These are phyloP conservation scores for Mionectes macconnelli DNA, from an alignment of 2,113 vertebrate species.

Conservation along the genomic window DNA sequence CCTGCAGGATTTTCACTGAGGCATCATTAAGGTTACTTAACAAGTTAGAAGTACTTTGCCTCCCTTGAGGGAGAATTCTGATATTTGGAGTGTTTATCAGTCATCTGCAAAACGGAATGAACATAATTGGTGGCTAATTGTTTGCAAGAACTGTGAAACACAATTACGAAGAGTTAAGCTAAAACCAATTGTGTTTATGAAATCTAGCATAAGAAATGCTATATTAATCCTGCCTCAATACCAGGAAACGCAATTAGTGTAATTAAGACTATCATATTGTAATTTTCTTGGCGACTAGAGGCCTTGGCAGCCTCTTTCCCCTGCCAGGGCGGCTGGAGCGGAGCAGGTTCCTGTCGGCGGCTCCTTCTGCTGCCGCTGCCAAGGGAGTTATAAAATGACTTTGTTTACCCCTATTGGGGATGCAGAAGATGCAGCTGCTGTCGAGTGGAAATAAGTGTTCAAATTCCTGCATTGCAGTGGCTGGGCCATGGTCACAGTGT, in stretches of 20 bases:
- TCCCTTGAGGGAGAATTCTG: conserved; percentile 15
- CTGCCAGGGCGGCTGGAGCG: background rate
- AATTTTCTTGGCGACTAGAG: conserved; percentile 27
- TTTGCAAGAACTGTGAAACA: conserved; percentile 53
- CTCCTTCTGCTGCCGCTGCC: background rate
- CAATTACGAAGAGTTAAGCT: conserved; percentile 42
- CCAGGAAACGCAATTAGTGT: conserved; percentile 26
- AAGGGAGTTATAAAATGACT: background rate
- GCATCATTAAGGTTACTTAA: background rate
- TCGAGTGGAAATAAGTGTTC: background rate
- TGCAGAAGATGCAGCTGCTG: background rate
- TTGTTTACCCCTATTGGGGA: background rate
- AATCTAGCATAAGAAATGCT: conserved; percentile 38
- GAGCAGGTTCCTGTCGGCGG: background rate
- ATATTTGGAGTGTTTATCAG: conserved; percentile 40
- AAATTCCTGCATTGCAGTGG: background rate
- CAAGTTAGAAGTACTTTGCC: conserved; percentile 18
- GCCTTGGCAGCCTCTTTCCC: background rate
- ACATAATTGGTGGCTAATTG: conserved; percentile 65
- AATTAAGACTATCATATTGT: conserved; percentile 55
- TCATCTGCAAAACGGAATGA: conserved; percentile 44
- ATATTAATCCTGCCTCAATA: conserved; percentile 42
- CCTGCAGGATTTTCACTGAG: background rate
- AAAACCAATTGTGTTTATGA: conserved; percentile 52
- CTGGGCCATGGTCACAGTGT: background rate